Conservation (phyloP, 2,888 invertebrate species). For the Drosophila mulleri region DNA sequence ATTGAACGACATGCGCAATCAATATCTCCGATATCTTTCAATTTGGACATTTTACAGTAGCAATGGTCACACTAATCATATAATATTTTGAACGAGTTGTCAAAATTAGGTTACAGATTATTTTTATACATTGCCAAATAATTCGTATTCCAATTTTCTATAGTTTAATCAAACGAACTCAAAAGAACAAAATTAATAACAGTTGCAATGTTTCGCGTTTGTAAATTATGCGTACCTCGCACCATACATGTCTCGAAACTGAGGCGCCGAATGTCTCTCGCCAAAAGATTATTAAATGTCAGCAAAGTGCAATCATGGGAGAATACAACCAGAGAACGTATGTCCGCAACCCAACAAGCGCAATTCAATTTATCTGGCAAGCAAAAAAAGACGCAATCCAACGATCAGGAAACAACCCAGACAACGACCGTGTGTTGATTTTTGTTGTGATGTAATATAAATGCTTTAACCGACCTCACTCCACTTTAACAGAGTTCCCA, state of each 20-base stretch:
- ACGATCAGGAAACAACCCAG: slow-evolving; percentile 17
- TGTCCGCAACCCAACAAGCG: background rate
- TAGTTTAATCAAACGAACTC: background rate
- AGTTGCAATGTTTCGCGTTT: slow-evolving; percentile 47
- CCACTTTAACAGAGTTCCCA: slow-evolving; percentile 22
- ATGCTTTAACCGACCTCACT: too few relatives aligned
- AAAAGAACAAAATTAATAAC: slow-evolving; percentile 31
- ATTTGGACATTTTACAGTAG: background rate
- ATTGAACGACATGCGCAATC: background rate
- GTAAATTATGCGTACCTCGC: slow-evolving; percentile 21
- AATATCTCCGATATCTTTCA: background rate
- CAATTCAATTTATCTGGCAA: slow-evolving; percentile 4
- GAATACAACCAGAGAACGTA: slow-evolving; percentile 1
- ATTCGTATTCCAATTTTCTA: slow-evolving; percentile 5
- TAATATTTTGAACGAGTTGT: slow-evolving; percentile 35
- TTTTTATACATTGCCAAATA: slow-evolving; percentile 11
- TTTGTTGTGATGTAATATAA: slow-evolving; percentile 45
- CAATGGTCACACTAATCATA: slow-evolving; percentile 43
- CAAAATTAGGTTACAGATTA: slow-evolving; percentile 37
- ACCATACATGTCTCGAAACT: background rate
- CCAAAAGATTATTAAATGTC: slow-evolving; percentile 21
- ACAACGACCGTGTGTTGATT: background rate
- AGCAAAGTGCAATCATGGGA: background rate
- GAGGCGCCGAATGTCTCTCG: slow-evolving; percentile 34
- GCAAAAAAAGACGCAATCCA: slow-evolving; percentile 14